A percentile compares a stretch with the other conserved stretches of the same genome.
These are phyloP conservation scores for Scelioninae gen. 1 DNA, from an alignment of 2,888 invertebrate genomes.

Conservation along the genomic window DNA sequence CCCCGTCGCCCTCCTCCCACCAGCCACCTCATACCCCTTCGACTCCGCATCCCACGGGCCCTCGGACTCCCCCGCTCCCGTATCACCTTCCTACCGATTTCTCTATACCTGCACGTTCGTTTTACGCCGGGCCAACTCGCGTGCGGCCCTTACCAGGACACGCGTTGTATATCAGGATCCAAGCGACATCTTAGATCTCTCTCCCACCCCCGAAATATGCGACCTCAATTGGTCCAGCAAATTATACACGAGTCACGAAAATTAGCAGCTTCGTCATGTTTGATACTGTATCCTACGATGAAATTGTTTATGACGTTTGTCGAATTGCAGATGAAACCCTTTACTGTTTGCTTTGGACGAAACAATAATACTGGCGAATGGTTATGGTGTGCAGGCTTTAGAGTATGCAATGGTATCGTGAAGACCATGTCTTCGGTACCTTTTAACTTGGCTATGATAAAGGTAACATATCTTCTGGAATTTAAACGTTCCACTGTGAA, in stretches of 20 bases:
- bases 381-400: neutral
- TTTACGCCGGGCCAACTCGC: conserved; percentile 69
- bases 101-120: conserved; percentile 76
- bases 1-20: conserved; percentile 71
- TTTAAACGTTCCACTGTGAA: too few relatives aligned
- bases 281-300: neutral
- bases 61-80: conserved; percentile 79
- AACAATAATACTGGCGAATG: conserved; percentile 7
- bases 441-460: too few relatives aligned
- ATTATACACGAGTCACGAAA: conserved; percentile 37
- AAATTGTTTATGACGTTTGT: conserved; percentile 17
- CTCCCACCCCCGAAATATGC: conserved; percentile 27
- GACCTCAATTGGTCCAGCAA: conserved; percentile 58
- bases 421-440: neutral
- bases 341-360: neutral
- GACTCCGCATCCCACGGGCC: conserved; percentile 70
- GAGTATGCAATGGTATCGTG: conserved; percentile 6
- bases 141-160: conserved; percentile 70
- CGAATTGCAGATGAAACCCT: conserved; percentile 6
- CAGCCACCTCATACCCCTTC: conserved; percentile 71
- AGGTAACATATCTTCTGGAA: too few relatives aligned
- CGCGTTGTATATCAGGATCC: conserved; percentile 56
- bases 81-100: conserved; percentile 80
- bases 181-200: conserved; percentile 41
- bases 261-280: too few relatives aligned